Conservation (phyloP, 2,113 vertebrate genomes). For the Pithys albifrons region DNA sequence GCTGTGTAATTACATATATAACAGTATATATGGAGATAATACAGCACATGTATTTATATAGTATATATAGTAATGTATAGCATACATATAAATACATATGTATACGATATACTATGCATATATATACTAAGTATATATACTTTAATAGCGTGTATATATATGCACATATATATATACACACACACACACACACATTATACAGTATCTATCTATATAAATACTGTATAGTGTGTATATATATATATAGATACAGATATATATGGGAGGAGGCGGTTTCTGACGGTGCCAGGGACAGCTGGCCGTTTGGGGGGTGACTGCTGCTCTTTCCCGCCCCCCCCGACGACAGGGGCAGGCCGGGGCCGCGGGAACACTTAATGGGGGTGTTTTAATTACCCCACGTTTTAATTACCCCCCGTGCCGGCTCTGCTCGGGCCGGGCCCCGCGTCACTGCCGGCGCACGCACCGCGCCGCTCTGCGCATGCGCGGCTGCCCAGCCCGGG, state of each 20-base stretch:
- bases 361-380: neutral
- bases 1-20: neutral
- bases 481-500: rapidly evolving
- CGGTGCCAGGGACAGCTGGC: too few species aligned
- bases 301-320: too few species aligned
- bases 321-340: too few species aligned
- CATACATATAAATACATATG: neutral
- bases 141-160: neutral
- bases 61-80: too few species aligned
- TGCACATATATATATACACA: neutral
- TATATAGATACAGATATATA: rapidly evolving
- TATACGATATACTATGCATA: neutral
- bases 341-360: too few species aligned
- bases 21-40: too few species aligned
- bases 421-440: neutral
- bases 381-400: too few species aligned
- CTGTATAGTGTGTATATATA: neutral
- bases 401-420: rapidly evolving
- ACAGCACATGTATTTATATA: neutral
- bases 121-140: neutral
- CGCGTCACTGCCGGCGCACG: neutral
- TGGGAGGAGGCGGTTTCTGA: neutral
- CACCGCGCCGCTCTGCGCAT: neutral
- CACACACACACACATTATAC: neutral
- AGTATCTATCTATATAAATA: neutral